Conservation (phyloP, 2,113 vertebrate genomes). For the Crocuta crocuta region DNA sequence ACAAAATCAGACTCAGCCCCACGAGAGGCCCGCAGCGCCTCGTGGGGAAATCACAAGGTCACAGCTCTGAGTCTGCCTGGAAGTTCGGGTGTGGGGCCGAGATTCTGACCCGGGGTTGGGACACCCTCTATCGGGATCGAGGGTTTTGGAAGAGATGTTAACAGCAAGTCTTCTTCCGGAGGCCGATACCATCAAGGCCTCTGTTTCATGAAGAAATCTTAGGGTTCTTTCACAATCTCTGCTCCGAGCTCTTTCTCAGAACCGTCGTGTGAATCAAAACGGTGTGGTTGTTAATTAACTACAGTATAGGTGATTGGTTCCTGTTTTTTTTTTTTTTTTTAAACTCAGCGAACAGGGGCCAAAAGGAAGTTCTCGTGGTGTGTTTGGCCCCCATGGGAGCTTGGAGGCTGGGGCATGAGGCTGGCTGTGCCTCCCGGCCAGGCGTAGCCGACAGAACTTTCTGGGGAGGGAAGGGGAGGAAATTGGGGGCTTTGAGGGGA, state of each 20-base stretch:
- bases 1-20: not conserved
- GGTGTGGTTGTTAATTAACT: slow-evolving; percentile 87
- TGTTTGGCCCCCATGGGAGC: not conserved
- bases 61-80: not conserved
- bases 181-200: slow-evolving; percentile 60
- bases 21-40: fast-evolving
- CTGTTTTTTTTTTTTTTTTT: slow-evolving; percentile 74
- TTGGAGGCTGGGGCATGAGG: not conserved
- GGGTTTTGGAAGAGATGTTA: slow-evolving; percentile 51
- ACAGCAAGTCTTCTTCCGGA: slow-evolving; percentile 73
- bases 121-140: not conserved
- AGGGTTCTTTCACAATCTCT: slow-evolving; percentile 84
- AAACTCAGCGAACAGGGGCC: slow-evolving; percentile 7
- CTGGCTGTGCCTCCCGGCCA: not conserved
- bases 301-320: slow-evolving; percentile 82
- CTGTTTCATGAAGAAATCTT: slow-evolving; percentile 67
- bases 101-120: not conserved
- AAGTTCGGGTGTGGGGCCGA: fast-evolving
- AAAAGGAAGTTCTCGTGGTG: slow-evolving; percentile 60
- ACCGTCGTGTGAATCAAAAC: slow-evolving; percentile 83
- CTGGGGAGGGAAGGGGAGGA: not conserved
- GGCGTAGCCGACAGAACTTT: not conserved
- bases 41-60: not conserved
- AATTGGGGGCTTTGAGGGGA: too few relatives aligned
- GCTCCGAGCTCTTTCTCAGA: slow-evolving; percentile 78